phyloP scores from a whole-genome alignment of 2,888 invertebrate species.

The Eilema sororculum region DNA sequence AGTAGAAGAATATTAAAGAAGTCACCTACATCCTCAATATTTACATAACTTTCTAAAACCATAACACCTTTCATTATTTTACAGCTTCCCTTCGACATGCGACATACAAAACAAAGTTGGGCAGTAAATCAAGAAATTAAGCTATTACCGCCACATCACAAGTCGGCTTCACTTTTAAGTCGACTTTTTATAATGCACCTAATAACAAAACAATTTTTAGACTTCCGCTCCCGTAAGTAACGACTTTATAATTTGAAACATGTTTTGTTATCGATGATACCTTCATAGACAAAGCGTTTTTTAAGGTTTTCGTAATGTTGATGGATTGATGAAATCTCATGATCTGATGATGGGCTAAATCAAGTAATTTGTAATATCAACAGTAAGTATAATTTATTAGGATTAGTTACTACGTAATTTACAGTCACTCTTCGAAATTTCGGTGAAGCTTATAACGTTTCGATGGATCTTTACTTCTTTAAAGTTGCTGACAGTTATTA shows the following conservation, averaged over 20 bases:
- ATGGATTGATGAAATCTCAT: slow-evolving; percentile 23
- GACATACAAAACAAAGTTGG: slow-evolving; percentile 55
- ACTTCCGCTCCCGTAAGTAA: slow-evolving; percentile 58
- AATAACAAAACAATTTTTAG: slow-evolving; percentile 66
- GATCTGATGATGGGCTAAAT: slow-evolving; percentile 15
- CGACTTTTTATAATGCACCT: slow-evolving; percentile 59
- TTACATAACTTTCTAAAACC: slow-evolving; percentile 32
- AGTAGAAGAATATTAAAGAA: slow-evolving; percentile 26
- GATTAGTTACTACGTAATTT: not conserved
- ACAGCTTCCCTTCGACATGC: slow-evolving; percentile 54
- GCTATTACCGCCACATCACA: slow-evolving; percentile 64
- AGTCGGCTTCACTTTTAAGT: slow-evolving; percentile 54
- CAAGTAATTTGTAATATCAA: slow-evolving; percentile 15
- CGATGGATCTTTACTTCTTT: no score
- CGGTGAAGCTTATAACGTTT: not conserved
- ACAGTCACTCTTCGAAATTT: not conserved
- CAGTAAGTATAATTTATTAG: slow-evolving; percentile 5
- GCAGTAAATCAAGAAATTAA: slow-evolving; percentile 73
- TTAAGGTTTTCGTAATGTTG: slow-evolving; percentile 18
- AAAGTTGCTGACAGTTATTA: no score
- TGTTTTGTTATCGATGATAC: slow-evolving; percentile 52
- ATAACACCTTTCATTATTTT: slow-evolving; percentile 50
- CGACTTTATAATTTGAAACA: slow-evolving; percentile 58
- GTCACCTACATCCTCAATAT: slow-evolving; percentile 33
- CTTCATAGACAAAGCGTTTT: slow-evolving; percentile 25